Percentiles rank a stretch among this genome's conserved stretches.
phyloP scores from a whole-genome alignment of 1,140 invertebrate species.

The Drosophila equinoxialis region DNA sequence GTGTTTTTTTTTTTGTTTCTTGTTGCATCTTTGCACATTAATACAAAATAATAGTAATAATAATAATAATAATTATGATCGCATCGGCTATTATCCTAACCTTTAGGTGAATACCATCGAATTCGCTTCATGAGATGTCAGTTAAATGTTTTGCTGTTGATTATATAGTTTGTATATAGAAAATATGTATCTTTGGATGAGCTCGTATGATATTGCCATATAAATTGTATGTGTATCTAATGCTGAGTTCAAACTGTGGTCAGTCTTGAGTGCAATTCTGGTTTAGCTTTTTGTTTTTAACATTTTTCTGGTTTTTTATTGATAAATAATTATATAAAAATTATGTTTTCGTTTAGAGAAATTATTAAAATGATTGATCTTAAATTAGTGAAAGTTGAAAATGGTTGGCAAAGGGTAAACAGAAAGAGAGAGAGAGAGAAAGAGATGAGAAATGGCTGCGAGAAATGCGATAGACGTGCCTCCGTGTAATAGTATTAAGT shows the following conservation, averaged over 20 bases:
- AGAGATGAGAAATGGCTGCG: constrained; percentile 66
- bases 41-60: constrained; percentile 39
- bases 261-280: constrained; percentile 62
- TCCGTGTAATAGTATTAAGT: constrained; percentile 61
- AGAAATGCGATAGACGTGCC: constrained; percentile 82
- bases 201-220: constrained; percentile 43
- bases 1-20: background rate
- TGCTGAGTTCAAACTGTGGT: constrained; percentile 46
- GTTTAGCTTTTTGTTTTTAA: constrained; percentile 6
- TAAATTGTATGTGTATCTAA: background rate
- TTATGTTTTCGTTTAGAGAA: constrained; percentile 40
- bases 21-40: constrained; percentile 37
- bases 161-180: constrained; percentile 2
- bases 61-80: constrained; percentile 36
- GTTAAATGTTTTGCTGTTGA: constrained; percentile 14
- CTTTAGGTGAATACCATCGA: background rate
- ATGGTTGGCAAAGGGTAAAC: background rate
- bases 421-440: constrained; percentile 5
- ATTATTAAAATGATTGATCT: constrained; percentile 42
- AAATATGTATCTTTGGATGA: constrained; percentile 61
- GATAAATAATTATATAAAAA: constrained; percentile 67
- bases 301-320: constrained; percentile 24
- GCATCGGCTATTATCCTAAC: constrained; percentile 6
- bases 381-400: constrained; percentile 41
- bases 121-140: constrained; percentile 33